Percentiles rank a stretch among this genome's conserved stretches.
Evolutionary conservation across 2,888 invertebrate genomes (phyloP).

Genomic region (Pseudococcus viburni): DNA sequence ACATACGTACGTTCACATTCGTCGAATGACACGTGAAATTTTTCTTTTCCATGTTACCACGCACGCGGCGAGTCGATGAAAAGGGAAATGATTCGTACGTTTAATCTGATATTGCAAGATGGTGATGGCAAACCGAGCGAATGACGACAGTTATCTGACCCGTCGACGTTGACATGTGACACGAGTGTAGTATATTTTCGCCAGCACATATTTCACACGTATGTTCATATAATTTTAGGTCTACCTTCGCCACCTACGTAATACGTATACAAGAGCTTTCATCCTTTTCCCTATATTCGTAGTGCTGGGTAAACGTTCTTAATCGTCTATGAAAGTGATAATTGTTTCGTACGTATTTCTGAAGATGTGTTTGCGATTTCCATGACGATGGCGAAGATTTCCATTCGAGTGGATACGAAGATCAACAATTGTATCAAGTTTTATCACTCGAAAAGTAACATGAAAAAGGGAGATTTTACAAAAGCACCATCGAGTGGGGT

Average conservation of each 20-base stretch:
- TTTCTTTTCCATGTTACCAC: constrained; percentile 19
- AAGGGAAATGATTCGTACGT: constrained; percentile 36
- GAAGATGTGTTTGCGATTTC: no score
- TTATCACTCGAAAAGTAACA: not conserved
- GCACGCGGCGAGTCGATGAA: not conserved
- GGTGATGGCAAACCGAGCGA: constrained; percentile 28
- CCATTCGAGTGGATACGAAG: not conserved
- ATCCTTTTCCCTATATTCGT: no score
- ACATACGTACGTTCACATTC: not conserved
- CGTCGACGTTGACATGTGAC: constrained; percentile 30
- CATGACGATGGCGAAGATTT: no score
- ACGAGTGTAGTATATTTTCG: not conserved
- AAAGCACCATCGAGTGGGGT: no score
- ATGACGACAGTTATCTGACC: constrained; percentile 30
- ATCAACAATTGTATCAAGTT: not conserved
- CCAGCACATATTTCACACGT: not conserved
- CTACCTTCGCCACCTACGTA: no score
- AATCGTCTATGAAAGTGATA: no score
- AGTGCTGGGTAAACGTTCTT: no score
- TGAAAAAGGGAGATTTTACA: no score
- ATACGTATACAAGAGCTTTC: no score
- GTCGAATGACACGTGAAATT: constrained; percentile 18
- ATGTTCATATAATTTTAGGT: not conserved
- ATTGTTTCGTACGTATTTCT: no score
- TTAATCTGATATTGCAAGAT: constrained; percentile 42